Base-by-base conservation (phyloP, 2,888 invertebrate species). In the Beris morrisii region DNA sequence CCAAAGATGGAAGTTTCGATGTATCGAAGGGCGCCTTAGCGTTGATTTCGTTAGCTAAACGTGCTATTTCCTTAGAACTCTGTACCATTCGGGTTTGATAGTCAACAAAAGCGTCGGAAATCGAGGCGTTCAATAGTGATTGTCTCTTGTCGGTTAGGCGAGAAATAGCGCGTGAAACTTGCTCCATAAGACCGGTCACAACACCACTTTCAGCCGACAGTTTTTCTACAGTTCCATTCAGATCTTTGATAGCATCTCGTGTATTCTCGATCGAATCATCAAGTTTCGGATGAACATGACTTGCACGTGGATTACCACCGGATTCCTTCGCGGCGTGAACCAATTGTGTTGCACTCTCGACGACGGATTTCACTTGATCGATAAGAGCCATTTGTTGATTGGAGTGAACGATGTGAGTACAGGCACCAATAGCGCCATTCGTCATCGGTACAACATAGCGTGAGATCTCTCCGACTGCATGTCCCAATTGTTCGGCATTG, bases 61-160 rank as follows among this genome's bases (percentile, higher is more conserved):
- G 85, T 0, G 95, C 93, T 70, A 99, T 95, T 79, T 97, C 95
- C 82, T 97, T 97, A 30, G 95, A 91, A 55, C 90, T 87, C 70
- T 90, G 91, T 31, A 98, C 95, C 97, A 99, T 98, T 69, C 95
- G 85, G 0, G 97, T 96, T 82, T 99, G 99, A 78, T 94, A 97
- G 82, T 97, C 97, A 4, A 96, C 97, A 79, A 93, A 98, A 54
- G 88, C 88, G 71, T 90, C 90, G 0, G 86, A 83, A 73, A 88
- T 86, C 73, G 86, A 88, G 0, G 87, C 85, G 3, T 90, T 89
- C 67, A 90, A 82, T 7, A 91, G 82, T 0, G 91, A 91, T 69
- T 77, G 87, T 75, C 89, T 84, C 76, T 89, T 87, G 71, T 92
- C 91, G 0, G 92, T 89, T 66, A 95, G 84, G 1, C 90, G 82